Evolutionary conservation across 2,113 vertebrate species (phyloP).

Genomic region (Odocoileus virginianus): DNA sequence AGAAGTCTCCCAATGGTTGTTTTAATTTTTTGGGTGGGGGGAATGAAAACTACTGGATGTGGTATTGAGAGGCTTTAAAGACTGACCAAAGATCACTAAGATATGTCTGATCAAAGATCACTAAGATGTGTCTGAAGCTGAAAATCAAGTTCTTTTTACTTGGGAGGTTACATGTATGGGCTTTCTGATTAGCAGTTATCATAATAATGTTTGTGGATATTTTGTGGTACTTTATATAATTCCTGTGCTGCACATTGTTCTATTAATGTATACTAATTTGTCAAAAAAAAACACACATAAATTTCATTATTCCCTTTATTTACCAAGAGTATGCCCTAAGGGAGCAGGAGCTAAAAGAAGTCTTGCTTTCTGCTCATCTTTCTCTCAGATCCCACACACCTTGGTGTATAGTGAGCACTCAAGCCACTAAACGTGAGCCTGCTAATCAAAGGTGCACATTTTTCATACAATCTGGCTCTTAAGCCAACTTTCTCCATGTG

Average conservation of each 20-base stretch:
- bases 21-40: not conserved
- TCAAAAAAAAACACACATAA: not conserved
- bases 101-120: not conserved
- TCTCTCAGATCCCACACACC: not conserved
- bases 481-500: not conserved
- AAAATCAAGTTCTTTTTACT: not conserved
- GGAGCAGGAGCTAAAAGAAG: not conserved
- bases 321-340: not conserved
- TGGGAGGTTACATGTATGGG: not conserved
- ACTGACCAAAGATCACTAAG: not conserved
- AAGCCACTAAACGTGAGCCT: not conserved
- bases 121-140: not conserved
- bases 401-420: not conserved
- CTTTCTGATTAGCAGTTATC: not conserved
- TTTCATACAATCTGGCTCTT: not conserved
- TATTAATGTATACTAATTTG: not conserved
- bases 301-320: not conserved
- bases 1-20: not conserved
- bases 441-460: not conserved
- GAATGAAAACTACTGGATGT: not conserved
- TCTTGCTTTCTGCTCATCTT: not conserved
- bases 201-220: not conserved
- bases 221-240: not conserved
- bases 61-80: not conserved
- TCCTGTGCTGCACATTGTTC: not conserved